These are phyloP conservation scores for Frieseomelitta varia DNA, from an alignment of 1,140 invertebrate genomes.

Conservation along the genomic window DNA sequence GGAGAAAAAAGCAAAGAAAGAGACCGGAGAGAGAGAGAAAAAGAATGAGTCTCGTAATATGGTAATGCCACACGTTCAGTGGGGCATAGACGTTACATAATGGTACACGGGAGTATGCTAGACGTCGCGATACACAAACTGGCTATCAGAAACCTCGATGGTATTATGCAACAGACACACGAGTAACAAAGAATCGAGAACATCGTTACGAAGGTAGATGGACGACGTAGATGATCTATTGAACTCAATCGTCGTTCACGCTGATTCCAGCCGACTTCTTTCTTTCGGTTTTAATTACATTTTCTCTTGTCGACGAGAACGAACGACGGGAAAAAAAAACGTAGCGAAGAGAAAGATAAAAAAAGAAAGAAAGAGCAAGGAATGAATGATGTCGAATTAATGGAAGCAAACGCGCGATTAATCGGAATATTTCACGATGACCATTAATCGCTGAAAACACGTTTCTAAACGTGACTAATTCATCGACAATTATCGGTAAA, in stretches of 20 bases:
- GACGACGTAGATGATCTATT: background rate
- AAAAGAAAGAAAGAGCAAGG: background rate
- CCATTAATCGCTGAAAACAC: background rate
- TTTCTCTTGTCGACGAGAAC: too few species aligned
- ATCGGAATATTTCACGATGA: too few species aligned
- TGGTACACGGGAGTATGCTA: slow-evolving; percentile 58
- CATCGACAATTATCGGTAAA: background rate
- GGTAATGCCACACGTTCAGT: slow-evolving; percentile 59
- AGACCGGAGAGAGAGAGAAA: too few species aligned
- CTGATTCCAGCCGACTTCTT: background rate
- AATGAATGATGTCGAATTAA: background rate
- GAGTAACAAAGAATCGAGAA: slow-evolving; percentile 58
- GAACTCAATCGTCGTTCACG: slow-evolving; percentile 31
- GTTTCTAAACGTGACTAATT: background rate
- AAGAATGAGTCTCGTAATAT: too few species aligned
- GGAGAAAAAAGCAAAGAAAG: background rate
- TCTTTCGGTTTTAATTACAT: background rate
- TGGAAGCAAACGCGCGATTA: background rate
- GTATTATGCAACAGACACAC: slow-evolving; percentile 62
- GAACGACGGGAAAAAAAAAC: too few species aligned
- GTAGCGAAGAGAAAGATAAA: too few species aligned
- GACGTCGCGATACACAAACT: slow-evolving; percentile 68
- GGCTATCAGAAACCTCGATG: slow-evolving; percentile 64
- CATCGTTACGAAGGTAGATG: slow-evolving; percentile 30
- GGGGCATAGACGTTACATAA: slow-evolving; percentile 61